Conservation (phyloP, 2,888 invertebrate species). For the Diarsia brunnea region DNA sequence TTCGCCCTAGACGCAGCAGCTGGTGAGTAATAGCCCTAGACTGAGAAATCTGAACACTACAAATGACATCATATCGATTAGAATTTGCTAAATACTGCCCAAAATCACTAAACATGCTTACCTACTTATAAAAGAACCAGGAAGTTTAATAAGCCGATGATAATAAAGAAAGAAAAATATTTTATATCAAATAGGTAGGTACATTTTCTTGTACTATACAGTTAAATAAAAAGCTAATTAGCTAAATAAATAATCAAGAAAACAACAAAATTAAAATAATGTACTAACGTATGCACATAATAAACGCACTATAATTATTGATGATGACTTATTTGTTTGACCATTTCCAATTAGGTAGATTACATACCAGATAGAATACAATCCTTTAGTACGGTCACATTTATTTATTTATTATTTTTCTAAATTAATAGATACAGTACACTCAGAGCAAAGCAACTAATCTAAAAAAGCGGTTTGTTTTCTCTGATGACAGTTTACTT, state of each 20-base stretch:
- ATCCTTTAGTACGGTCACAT: not conserved
- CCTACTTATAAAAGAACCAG: not conserved
- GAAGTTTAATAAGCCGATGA: conserved; percentile 9
- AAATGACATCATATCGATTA: conserved; percentile 36
- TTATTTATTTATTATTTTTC: not conserved
- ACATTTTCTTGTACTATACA: not conserved
- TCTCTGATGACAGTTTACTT: conserved; percentile 8
- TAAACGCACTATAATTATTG: not conserved
- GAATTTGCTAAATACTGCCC: not conserved
- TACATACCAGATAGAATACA: not conserved
- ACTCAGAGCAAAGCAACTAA: too few relatives aligned
- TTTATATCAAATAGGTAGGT: not conserved
- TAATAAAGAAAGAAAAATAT: not conserved
- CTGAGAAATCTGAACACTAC: conserved; percentile 5
- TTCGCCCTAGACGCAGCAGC: conserved; percentile 85
- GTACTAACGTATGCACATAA: not conserved
- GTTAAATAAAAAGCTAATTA: not conserved
- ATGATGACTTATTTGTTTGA: not conserved
- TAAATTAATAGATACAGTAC: not conserved
- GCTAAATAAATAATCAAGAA: conserved; percentile 4
- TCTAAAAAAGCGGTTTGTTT: conserved; percentile 22
- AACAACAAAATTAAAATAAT: conserved; percentile 11
- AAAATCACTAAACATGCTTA: conserved; percentile 13
- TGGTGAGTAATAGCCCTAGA: conserved; percentile 77
- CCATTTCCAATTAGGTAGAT: conserved; percentile 19